phyloP scores from a whole-genome alignment of 2,113 vertebrate species.

The Salvelinus sp. region DNA sequence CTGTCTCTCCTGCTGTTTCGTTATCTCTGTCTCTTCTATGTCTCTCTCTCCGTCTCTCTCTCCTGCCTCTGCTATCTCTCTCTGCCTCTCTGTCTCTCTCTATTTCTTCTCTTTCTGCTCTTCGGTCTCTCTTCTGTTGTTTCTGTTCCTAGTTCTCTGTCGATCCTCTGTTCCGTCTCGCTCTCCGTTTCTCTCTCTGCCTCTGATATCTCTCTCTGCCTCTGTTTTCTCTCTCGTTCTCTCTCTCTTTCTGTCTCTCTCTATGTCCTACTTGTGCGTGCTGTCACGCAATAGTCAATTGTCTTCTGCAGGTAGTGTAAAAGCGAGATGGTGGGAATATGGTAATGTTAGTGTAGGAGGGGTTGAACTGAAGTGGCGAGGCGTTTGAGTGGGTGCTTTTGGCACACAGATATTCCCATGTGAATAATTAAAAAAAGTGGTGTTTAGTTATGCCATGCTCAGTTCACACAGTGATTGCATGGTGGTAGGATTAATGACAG shows the following conservation, averaged over 20 bases:
- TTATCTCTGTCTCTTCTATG: background rate
- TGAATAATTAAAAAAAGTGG: too few relatives aligned
- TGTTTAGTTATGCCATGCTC: too few relatives aligned
- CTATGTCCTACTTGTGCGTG: background rate
- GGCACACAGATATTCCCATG: constrained; percentile 21
- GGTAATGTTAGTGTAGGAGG: background rate
- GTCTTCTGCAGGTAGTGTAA: background rate
- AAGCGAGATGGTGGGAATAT: background rate
- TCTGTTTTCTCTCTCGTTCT: background rate
- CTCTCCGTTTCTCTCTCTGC: too few relatives aligned
- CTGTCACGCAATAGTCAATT: background rate
- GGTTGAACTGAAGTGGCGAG: background rate
- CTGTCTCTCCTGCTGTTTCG: too few relatives aligned
- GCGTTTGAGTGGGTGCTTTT: constrained; percentile 15
- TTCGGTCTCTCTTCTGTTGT: background rate
- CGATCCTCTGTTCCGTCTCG: too few relatives aligned
- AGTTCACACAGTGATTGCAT: too few relatives aligned
- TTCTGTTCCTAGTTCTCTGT: too few relatives aligned
- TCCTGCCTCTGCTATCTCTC: background rate
- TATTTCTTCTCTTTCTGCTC: fast-evolving
- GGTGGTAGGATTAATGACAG: too few relatives aligned
- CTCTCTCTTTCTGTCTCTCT: too few relatives aligned
- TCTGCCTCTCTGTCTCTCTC: background rate
- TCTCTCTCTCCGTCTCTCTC: too few relatives aligned
- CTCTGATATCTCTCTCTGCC: background rate